Evolutionary conservation across 2,797 vertebrate species (phyloP).

Genomic region (Valencia hispanica): DNA sequence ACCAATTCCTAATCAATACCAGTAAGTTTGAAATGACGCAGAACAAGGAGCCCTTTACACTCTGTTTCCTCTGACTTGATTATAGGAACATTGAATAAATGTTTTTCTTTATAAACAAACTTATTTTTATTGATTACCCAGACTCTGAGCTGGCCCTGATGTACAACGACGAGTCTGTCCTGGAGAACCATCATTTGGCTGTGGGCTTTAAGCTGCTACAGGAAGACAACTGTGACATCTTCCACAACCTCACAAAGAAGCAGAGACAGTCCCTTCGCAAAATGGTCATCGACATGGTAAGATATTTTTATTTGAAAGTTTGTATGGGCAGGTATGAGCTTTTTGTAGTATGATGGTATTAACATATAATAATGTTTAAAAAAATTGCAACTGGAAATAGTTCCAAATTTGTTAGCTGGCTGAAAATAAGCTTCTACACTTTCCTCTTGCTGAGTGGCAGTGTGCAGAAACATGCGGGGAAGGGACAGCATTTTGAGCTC

Average conservation of each 20-base stretch:
- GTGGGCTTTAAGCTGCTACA: conserved; percentile 96
- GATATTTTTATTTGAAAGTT: conserved; percentile 14
- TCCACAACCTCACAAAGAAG: conserved; percentile 94
- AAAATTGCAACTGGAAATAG: too few relatives aligned
- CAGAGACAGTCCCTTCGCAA: conserved; percentile 95
- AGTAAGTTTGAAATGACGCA: conserved; percentile 83
- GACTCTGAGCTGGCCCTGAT: conserved; percentile 97
- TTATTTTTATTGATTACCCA: conserved; percentile 49
- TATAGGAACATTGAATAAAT: background rate
- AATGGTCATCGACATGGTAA: conserved; percentile 98
- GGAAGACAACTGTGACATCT: conserved; percentile 92
- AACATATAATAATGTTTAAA: background rate
- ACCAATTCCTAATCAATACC: conserved; percentile 98
- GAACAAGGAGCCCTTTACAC: rapidly evolving
- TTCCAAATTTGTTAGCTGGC: too few relatives aligned
- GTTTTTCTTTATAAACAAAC: background rate
- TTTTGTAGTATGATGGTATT: background rate
- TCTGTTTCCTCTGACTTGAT: background rate
- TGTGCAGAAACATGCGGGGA: background rate
- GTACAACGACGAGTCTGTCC: conserved; percentile 97
- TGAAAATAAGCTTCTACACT: too few relatives aligned
- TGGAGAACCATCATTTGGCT: conserved; percentile 94
- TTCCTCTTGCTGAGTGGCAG: background rate
- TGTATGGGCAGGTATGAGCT: background rate
- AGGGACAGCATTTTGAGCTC: background rate